Base-by-base conservation (phyloP, 2,888 invertebrate species). In the Drosophila borborema region DNA sequence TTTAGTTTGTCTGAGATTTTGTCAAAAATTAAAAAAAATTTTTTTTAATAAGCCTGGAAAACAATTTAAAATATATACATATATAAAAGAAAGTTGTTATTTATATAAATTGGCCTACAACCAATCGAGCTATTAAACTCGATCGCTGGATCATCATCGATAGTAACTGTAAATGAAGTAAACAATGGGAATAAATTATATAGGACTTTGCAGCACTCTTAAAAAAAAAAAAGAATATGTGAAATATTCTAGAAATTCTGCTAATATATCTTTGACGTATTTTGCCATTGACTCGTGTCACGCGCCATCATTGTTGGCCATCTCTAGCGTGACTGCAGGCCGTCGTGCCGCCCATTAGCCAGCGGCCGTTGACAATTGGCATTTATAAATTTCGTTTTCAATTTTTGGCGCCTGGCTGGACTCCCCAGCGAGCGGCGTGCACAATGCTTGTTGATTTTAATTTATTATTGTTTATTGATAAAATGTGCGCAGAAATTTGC, bases 401-500 rank as follows among this genome's bases (percentile, higher is more conserved):
- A 81, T 84, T 84, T 84, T 82, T 73, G 62, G 55, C 60, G 68
- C 51, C 38, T 45, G 46, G 41, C 14, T 20, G 41, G 31, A 41
- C n/a, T 55, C 41, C 69, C 58, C 31, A 64, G 64, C 68, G 68
- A 66, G 43, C 49, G n/a, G 60, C 58, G 68, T 41, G 51, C 48
- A 51, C 68, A 58, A 63, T 74, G 76, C 77, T 75, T 86, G 89
- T 77, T 86, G 86, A 82, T 82, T 86, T 86, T 86, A 81, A 86
- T 86, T 89, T 86, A 84, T 86, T 89, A 86, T 86, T 86, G 86
- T 89, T 86, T 86, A 86, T 86, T 89, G 86, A 86, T 86, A 85
- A 86, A 89, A 86, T 86, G 81, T 65, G 56, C 60, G 72, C 69
- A 65, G 68, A 82, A 72, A 86, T 86, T 86, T 84, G 77, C 86